A percentile compares a stretch with the other conserved stretches of the same genome.
phyloP scores from a whole-genome alignment of 2,113 vertebrate genomes.

The Hirundichthys speculiger region DNA sequence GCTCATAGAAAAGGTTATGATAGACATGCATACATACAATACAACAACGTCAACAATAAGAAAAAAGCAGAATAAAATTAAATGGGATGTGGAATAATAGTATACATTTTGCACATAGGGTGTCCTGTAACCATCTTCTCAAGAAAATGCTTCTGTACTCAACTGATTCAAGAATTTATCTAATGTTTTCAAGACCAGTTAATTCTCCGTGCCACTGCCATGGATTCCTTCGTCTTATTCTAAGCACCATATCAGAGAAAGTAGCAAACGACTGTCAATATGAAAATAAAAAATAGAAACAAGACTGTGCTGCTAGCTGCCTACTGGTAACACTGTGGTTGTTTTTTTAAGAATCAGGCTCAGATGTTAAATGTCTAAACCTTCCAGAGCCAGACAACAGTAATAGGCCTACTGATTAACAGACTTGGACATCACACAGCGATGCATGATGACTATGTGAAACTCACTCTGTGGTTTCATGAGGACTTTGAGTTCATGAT shows the following conservation, averaged over 20 bases:
- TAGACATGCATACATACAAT: too few relatives aligned
- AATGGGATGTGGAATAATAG: too few relatives aligned
- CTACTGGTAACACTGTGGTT: constrained; percentile 3
- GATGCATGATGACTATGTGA: constrained; percentile 52
- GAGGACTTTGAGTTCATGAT: constrained; percentile 52
- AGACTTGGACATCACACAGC: constrained; percentile 40
- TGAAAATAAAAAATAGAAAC: too few relatives aligned
- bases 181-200: neutral
- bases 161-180: neutral
- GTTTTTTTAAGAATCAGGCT: constrained; percentile 30
- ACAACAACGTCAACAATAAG: too few relatives aligned
- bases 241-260: too few relatives aligned
- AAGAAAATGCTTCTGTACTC: neutral
- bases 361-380: constrained; percentile 15
- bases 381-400: constrained; percentile 25
- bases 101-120: too few relatives aligned
- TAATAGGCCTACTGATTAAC: constrained; percentile 16
- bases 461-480: constrained; percentile 57
- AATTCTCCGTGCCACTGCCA: neutral
- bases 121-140: neutral
- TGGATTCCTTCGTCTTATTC: neutral
- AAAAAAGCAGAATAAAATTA: too few relatives aligned
- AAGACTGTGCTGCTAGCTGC: constrained; percentile 9
- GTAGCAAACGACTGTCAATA: too few relatives aligned
- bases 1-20: too few relatives aligned